phyloP scores from a whole-genome alignment of 2,888 invertebrate species.

The Pyrrhosoma nymphula region DNA sequence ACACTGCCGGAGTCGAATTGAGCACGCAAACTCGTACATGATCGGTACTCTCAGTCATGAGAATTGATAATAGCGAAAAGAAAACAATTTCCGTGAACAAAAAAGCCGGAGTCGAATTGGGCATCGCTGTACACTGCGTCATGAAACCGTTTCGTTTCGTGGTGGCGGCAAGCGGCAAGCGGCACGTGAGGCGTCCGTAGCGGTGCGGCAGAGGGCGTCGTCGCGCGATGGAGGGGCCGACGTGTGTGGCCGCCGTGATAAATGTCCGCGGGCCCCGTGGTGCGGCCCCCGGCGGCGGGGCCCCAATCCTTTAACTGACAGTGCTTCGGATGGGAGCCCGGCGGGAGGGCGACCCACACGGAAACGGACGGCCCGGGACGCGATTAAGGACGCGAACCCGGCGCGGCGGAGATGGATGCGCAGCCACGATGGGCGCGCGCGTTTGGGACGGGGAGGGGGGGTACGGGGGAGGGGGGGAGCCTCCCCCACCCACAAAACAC shows the following conservation, averaged over 20 bases:
- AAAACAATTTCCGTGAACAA: no score
- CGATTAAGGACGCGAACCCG: neutral
- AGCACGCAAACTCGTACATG: no score
- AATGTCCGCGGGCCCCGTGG: conserved; percentile 44
- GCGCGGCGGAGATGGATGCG: conserved; percentile 31
- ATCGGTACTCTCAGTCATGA: no score
- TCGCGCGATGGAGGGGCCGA: neutral
- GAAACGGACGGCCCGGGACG: no score
- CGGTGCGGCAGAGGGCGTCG: neutral
- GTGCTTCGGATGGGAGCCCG: conserved; percentile 32
- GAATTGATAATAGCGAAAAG: no score
- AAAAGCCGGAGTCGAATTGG: no score
- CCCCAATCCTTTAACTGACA: conserved; percentile 55
- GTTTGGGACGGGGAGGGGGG: no score
- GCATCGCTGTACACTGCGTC: no score
- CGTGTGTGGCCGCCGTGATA: conserved; percentile 64
- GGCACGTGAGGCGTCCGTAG: neutral
- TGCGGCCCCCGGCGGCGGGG: neutral
- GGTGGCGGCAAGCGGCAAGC: no score
- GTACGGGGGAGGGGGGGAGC: neutral
- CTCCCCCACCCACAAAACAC: neutral
- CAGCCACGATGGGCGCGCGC: no score
- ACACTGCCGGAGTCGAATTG: no score
- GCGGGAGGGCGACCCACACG: neutral
- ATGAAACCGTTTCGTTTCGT: no score